Percentiles rank a stretch among this genome's conserved stretches.
phyloP scores from a whole-genome alignment of 1,140 invertebrate species.

The Augochlora pura region DNA sequence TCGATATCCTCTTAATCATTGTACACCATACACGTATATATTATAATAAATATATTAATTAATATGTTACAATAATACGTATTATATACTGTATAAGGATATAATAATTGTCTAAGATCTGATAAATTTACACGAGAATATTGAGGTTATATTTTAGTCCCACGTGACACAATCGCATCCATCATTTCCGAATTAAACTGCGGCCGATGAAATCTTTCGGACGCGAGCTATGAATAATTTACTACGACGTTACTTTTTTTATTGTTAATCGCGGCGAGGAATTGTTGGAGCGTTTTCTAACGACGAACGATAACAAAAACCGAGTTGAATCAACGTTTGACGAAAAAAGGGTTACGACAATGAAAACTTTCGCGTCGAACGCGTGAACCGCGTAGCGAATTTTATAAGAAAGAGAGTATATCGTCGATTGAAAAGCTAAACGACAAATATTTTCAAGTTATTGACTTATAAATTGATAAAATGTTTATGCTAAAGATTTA shows the following conservation, averaged over 20 bases:
- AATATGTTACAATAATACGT: too few species aligned
- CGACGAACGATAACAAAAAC: background rate
- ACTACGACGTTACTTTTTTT: background rate
- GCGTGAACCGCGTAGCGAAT: constrained; percentile 6
- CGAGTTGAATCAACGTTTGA: too few species aligned
- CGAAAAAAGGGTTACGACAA: too few species aligned
- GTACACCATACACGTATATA: too few species aligned
- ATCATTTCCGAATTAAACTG: background rate
- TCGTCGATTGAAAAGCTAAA: background rate
- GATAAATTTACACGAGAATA: too few species aligned
- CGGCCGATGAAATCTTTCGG: too few species aligned
- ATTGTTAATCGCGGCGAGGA: background rate
- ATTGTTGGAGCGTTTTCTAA: background rate
- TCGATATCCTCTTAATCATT: too few species aligned
- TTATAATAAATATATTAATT: too few species aligned
- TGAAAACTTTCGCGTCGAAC: background rate
- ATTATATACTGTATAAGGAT: too few species aligned
- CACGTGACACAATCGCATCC: too few species aligned
- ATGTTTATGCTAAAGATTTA: background rate
- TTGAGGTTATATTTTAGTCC: too few species aligned
- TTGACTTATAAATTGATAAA: background rate
- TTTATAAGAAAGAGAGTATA: constrained; percentile 26
- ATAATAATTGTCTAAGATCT: too few species aligned
- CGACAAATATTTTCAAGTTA: background rate
- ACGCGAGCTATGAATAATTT: background rate